These are phyloP conservation scores for Arrhopalites spinosus DNA, from an alignment of 2,888 invertebrate species.

Conservation along the genomic window DNA sequence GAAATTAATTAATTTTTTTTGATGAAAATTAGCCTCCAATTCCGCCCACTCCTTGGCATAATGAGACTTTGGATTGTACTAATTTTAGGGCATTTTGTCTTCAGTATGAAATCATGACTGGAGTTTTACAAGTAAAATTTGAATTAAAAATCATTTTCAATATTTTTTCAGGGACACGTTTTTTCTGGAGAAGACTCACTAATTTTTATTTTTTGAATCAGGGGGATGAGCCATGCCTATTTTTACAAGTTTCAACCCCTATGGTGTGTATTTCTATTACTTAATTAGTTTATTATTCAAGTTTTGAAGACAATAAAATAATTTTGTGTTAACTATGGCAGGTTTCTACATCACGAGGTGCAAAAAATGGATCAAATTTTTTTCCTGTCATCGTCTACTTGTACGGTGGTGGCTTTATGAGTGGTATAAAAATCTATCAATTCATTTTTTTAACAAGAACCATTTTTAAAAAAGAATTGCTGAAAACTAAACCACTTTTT, in stretches of 20 bases:
- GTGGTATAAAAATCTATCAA: too few species aligned
- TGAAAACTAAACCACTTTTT: too few species aligned
- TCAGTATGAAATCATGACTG: slow-evolving; percentile 22
- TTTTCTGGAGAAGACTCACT: too few species aligned
- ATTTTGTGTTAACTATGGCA: too few species aligned
- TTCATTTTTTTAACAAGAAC: too few species aligned
- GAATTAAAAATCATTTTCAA: too few species aligned
- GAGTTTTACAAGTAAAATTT: slow-evolving; percentile 9
- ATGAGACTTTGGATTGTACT: background rate
- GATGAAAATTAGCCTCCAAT: background rate
- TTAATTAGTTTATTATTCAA: background rate
- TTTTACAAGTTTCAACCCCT: slow-evolving; percentile 13
- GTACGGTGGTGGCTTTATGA: slow-evolving; percentile 33
- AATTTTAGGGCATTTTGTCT: slow-evolving; percentile 7
- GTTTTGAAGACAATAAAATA: background rate
- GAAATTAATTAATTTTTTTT: background rate
- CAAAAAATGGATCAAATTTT: too few species aligned
- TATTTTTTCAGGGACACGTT: too few species aligned
- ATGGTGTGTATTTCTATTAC: background rate
- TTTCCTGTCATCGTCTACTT: slow-evolving; percentile 37
- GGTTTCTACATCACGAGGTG: background rate
- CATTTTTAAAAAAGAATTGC: too few species aligned
- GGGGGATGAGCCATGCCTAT: slow-evolving; percentile 6
- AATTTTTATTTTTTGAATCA: too few species aligned
- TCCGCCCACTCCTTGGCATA: slow-evolving; percentile 1